Evolutionary conservation across 2,797 vertebrate genomes (phyloP).

Genomic region (Macrochelys suwanniensis): DNA sequence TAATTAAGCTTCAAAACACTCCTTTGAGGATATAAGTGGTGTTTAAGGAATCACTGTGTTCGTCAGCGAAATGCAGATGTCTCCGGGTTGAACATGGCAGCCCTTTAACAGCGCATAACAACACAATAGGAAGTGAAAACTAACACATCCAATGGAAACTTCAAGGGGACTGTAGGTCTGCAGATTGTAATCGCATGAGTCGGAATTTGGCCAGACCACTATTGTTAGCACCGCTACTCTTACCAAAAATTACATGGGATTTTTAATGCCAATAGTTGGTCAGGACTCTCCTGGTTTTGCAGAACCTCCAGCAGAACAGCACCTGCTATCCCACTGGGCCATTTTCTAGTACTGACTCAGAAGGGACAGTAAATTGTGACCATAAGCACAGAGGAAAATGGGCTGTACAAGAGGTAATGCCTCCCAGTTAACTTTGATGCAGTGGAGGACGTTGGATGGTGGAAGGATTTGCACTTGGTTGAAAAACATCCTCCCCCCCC

Average conservation of each 20-base stretch:
- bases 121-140: constrained; percentile 66
- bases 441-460: not conserved
- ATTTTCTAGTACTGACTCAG: not conserved
- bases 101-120: constrained; percentile 49
- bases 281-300: constrained; percentile 27
- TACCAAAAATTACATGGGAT: not conserved
- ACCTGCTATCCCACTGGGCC: not conserved
- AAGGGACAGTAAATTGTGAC: not conserved
- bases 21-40: not conserved
- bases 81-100: constrained; percentile 11
- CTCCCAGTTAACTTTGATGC: not conserved
- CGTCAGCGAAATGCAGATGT: constrained; percentile 44
- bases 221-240: not conserved
- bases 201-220: constrained; percentile 29
- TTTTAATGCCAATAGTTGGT: not conserved
- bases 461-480: not conserved
- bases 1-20: not conserved
- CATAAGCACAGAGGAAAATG: not conserved
- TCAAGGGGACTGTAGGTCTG: constrained; percentile 36
- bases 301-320: accelerated
- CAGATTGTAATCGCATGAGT: constrained; percentile 69
- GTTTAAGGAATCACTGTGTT: accelerated
- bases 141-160: constrained; percentile 66
- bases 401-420: not conserved
- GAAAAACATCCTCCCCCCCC: not conserved